Percentiles rank a stretch among this genome's conserved stretches.
These are phyloP conservation scores for Drosophila punjabiensis DNA, from an alignment of 1,140 invertebrate species.

Conservation along the genomic window DNA sequence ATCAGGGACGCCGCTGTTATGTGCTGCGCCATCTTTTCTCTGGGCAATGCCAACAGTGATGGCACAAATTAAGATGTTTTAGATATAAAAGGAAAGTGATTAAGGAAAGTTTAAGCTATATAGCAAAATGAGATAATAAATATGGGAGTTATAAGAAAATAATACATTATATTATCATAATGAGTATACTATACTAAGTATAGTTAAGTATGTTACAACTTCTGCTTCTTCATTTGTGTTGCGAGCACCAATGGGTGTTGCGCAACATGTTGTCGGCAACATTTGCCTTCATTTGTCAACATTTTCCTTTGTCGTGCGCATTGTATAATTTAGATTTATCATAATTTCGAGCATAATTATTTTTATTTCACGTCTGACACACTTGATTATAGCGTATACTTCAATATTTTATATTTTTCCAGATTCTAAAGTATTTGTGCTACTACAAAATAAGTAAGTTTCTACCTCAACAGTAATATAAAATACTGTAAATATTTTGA, in stretches of 20 bases:
- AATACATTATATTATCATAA: background rate
- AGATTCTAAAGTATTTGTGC: no score
- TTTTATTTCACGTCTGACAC: background rate
- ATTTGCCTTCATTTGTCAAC: background rate
- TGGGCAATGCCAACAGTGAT: constrained; percentile 10
- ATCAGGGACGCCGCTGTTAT: constrained; percentile 58
- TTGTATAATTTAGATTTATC: background rate
- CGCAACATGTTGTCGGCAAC: background rate
- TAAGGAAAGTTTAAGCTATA: background rate
- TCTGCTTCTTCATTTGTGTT: background rate
- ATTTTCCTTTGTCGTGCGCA: background rate
- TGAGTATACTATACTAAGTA: no score
- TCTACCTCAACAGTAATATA: no score
- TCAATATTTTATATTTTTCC: no score
- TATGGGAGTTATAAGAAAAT: background rate
- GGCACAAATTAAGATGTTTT: background rate
- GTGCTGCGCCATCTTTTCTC: constrained; percentile 54
- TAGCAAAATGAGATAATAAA: background rate
- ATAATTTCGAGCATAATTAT: background rate
- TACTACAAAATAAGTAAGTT: no score
- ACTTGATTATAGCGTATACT: no score
- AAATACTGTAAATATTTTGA: no score
- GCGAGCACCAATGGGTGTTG: background rate
- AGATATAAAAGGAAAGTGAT: background rate
- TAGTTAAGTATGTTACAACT: background rate